phyloP scores from a whole-genome alignment of 2,113 vertebrate genomes.

The Pangasianodon hypophthalmus region DNA sequence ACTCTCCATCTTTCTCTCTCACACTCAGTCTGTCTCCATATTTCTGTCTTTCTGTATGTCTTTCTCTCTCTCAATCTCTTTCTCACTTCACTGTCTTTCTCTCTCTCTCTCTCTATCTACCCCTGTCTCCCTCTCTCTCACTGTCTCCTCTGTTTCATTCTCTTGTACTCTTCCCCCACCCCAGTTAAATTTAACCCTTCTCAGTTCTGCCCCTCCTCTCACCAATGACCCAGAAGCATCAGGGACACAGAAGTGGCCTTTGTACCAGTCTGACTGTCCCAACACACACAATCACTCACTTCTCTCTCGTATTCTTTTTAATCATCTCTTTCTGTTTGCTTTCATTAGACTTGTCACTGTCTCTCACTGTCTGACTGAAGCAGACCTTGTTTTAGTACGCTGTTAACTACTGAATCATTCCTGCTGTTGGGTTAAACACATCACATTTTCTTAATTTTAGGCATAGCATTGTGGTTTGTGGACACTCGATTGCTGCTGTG shows the following conservation, averaged over 20 bases:
- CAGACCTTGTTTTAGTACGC: background rate
- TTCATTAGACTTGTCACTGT: background rate
- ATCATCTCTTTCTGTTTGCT: conserved; percentile 16
- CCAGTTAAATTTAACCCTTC: background rate
- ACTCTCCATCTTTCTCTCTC: background rate
- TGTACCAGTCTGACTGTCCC: conserved; percentile 39
- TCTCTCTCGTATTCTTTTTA: background rate
- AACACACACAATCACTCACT: background rate
- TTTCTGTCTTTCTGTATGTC: background rate
- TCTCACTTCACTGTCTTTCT: background rate
- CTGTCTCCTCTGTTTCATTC: background rate
- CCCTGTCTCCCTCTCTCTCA: background rate
- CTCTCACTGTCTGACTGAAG: background rate
- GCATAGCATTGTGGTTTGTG: background rate
- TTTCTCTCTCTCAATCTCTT: background rate
- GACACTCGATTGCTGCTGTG: background rate
- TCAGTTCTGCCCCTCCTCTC: background rate
- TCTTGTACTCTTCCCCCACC: background rate
- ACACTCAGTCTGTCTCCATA: background rate
- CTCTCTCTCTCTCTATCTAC: background rate
- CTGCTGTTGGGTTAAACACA: background rate
- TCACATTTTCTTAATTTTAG: background rate
- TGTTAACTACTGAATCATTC: background rate
- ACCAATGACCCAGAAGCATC: conserved; percentile 1
- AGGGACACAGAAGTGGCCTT: conserved; percentile 36